These are phyloP conservation scores for Chromobotia macracanthus DNA, from an alignment of 2,797 vertebrate genomes.

Conservation along the genomic window DNA sequence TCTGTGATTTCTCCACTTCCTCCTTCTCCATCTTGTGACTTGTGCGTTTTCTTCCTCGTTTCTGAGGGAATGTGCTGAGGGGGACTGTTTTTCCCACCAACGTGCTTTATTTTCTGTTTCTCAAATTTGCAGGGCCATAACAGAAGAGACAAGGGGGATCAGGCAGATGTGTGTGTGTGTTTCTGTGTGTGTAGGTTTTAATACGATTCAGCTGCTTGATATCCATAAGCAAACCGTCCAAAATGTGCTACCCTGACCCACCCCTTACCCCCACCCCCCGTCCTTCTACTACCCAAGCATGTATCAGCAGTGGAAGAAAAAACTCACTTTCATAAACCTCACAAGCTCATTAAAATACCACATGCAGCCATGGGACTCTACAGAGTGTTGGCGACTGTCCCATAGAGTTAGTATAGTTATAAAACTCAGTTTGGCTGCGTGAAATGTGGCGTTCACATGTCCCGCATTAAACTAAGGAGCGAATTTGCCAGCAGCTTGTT, in stretches of 20 bases:
- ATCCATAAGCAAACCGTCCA: slow-evolving; percentile 56
- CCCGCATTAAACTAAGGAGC: slow-evolving; percentile 17
- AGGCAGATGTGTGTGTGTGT: slow-evolving; percentile 47
- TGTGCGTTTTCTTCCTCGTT: slow-evolving; percentile 15
- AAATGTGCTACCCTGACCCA: slow-evolving; percentile 53
- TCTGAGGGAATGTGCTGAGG: slow-evolving; percentile 46
- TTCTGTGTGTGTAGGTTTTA: slow-evolving; percentile 49
- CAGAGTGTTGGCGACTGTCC: slow-evolving; percentile 22
- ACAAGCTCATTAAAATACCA: slow-evolving; percentile 57
- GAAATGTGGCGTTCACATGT: slow-evolving; percentile 2
- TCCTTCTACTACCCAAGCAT: slow-evolving; percentile 44
- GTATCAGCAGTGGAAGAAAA: slow-evolving; percentile 58
- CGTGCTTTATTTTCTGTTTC: slow-evolving; percentile 11
- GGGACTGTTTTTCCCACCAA: slow-evolving; percentile 9
- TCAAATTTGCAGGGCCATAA: slow-evolving; percentile 20
- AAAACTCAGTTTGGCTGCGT: slow-evolving; percentile 21
- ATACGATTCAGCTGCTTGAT: slow-evolving; percentile 71
- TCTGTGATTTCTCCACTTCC: background rate
- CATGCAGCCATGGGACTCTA: slow-evolving; percentile 36
- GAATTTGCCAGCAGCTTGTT: slow-evolving; percentile 46
- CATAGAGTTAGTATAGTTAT: slow-evolving; percentile 26
- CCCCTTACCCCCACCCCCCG: slow-evolving; percentile 17
- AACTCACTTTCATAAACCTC: slow-evolving; percentile 52
- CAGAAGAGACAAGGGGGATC: background rate
- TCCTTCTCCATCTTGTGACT: background rate